Evolutionary conservation across 2,888 invertebrate genomes (phyloP).

Genomic region (Mantis religiosa): DNA sequence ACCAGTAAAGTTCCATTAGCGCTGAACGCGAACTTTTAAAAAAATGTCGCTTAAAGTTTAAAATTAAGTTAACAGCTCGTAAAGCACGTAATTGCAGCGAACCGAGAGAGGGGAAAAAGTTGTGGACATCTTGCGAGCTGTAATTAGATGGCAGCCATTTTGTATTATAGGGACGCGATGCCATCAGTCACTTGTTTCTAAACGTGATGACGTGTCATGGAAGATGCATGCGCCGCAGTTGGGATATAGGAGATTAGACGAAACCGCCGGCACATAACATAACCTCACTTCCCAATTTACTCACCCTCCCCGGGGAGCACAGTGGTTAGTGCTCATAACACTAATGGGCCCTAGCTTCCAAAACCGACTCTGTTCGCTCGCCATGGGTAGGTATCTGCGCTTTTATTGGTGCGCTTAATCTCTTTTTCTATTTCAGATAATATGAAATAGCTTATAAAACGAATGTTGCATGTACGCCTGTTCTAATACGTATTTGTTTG

Average conservation of each 20-base stretch:
- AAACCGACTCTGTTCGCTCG: background rate
- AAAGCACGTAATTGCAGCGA: background rate
- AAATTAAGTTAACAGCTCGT: background rate
- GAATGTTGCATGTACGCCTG: background rate
- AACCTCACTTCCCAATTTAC: conserved; percentile 20
- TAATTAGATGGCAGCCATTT: background rate
- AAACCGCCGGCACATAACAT: conserved; percentile 3
- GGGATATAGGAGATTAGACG: conserved; percentile 3
- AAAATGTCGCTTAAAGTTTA: background rate
- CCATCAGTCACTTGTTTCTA: background rate
- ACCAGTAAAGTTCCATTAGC: no score
- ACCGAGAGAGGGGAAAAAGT: background rate
- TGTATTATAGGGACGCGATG: background rate
- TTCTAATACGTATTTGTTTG: background rate
- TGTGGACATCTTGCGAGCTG: background rate
- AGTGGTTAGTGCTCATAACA: background rate
- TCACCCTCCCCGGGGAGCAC: background rate
- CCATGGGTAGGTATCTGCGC: background rate
- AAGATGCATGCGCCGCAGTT: background rate
- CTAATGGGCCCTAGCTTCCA: background rate
- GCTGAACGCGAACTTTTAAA: no score
- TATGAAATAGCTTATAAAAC: background rate
- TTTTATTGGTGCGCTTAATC: background rate
- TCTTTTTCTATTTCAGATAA: background rate
- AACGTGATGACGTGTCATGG: background rate